These are phyloP conservation scores for Euplagia quadripunctaria DNA, from an alignment of 2,888 invertebrate species.

Conservation along the genomic window DNA sequence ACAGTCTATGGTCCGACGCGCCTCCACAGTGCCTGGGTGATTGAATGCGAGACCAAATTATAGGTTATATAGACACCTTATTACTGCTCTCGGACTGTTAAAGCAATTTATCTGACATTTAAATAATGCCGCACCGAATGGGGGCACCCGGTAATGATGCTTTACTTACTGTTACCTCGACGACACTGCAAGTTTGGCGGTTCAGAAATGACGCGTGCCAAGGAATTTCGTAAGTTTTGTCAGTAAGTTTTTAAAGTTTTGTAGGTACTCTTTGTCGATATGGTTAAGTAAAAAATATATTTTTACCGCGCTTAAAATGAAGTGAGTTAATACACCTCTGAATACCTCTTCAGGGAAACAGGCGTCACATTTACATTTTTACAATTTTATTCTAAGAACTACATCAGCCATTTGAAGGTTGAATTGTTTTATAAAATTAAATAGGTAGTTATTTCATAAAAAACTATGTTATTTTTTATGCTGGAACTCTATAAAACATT, in stretches of 20 bases:
- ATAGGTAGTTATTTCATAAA: too few species aligned
- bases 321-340: too few species aligned
- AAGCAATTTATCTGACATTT: constrained; percentile 87
- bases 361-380: too few species aligned
- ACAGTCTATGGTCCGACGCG: constrained; percentile 52
- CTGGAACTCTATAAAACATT: too few species aligned
- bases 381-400: too few species aligned
- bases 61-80: constrained; percentile 82
- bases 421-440: too few species aligned
- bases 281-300: too few species aligned
- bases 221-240: neutral
- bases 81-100: constrained; percentile 83
- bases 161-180: constrained; percentile 70
- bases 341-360: too few species aligned
- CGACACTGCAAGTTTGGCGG: constrained; percentile 51
- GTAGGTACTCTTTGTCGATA: neutral
- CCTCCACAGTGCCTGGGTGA: constrained; percentile 71
- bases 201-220: constrained; percentile 57
- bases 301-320: too few species aligned
- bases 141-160: constrained; percentile 70
- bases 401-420: too few species aligned
- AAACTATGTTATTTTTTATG: too few species aligned
- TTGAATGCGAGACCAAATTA: constrained; percentile 85
- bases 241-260: neutral
- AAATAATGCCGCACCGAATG: constrained; percentile 82